Evolutionary conservation across 2,797 vertebrate species (phyloP).

Genomic region (Hydrophis major): DNA sequence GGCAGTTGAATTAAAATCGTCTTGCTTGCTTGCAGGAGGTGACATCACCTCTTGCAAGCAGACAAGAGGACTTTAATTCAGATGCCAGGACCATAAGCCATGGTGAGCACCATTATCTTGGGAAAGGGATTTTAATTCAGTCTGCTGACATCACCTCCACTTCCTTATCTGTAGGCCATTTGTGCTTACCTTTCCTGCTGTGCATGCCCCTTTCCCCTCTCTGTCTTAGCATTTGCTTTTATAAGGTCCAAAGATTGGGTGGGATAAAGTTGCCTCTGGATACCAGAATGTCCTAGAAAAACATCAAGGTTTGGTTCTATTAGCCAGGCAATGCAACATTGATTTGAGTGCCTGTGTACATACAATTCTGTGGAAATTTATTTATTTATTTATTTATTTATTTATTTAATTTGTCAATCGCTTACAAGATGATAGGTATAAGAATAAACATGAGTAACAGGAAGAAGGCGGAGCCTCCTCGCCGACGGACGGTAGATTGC

Average conservation of each 20-base stretch:
- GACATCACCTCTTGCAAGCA: not conserved
- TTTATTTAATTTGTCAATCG: too few relatives aligned
- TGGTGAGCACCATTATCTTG: not conserved
- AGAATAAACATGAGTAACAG: too few relatives aligned
- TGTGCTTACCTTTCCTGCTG: not conserved
- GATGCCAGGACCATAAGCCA: not conserved
- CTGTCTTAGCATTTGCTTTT: not conserved
- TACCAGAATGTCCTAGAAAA: not conserved
- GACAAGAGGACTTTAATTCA: not conserved
- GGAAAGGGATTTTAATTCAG: not conserved
- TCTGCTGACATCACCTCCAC: not conserved
- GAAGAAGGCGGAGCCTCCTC: too few relatives aligned
- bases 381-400: too few relatives aligned
- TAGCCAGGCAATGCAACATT: not conserved
- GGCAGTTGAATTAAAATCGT: not conserved
- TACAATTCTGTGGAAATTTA: not conserved
- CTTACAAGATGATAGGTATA: too few relatives aligned
- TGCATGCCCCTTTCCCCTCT: not conserved
- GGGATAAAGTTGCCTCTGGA: not conserved
- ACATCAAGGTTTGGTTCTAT: not conserved
- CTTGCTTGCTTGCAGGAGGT: too few relatives aligned
- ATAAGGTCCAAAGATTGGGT: not conserved
- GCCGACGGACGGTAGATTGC: too few relatives aligned
- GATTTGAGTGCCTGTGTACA: not conserved
- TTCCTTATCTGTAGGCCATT: not conserved